These are phyloP conservation scores for Drosophila kepulauana DNA, from an alignment of 1,140 invertebrate species.

Conservation along the genomic window DNA sequence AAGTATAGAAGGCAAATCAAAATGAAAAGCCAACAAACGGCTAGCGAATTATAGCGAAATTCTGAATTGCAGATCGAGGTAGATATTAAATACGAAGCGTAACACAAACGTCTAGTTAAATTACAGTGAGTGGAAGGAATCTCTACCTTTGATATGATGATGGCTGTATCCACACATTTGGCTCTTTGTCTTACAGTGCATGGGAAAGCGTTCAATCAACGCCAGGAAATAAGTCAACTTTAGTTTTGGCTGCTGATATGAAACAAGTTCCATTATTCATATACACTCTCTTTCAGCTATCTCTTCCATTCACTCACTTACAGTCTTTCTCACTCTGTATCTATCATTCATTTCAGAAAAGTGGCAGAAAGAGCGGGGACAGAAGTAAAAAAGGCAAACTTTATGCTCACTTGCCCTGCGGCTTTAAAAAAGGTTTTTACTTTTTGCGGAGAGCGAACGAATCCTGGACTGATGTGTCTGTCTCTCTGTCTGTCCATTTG, in stretches of 20 bases:
- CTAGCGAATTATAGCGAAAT: background rate
- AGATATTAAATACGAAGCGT: slow-evolving; percentile 3
- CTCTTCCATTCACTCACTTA: background rate
- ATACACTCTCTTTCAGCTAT: background rate
- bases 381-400: slow-evolving; percentile 45
- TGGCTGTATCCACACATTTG: background rate
- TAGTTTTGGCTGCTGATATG: slow-evolving; percentile 53
- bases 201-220: slow-evolving; percentile 42
- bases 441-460: slow-evolving; percentile 5
- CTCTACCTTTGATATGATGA: background rate
- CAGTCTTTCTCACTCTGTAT: slow-evolving; percentile 3
- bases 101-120: slow-evolving; percentile 2
- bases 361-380: background rate
- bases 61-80: background rate
- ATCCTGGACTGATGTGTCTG: slow-evolving; percentile 22
- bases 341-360: slow-evolving; percentile 55
- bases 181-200: slow-evolving; percentile 1
- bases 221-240: slow-evolving; percentile 54
- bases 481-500: slow-evolving; percentile 37
- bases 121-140: slow-evolving; percentile 7
- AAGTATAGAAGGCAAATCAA: slow-evolving; percentile 26
- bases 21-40: slow-evolving; percentile 9
- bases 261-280: slow-evolving; percentile 55
- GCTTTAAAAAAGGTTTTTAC: slow-evolving; percentile 69
- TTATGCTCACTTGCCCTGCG: slow-evolving; percentile 64